A percentile compares a stretch with the other conserved stretches of the same genome.
These are phyloP conservation scores for Heliothis virescens DNA, from an alignment of 1,140 invertebrate species.

Conservation along the genomic window DNA sequence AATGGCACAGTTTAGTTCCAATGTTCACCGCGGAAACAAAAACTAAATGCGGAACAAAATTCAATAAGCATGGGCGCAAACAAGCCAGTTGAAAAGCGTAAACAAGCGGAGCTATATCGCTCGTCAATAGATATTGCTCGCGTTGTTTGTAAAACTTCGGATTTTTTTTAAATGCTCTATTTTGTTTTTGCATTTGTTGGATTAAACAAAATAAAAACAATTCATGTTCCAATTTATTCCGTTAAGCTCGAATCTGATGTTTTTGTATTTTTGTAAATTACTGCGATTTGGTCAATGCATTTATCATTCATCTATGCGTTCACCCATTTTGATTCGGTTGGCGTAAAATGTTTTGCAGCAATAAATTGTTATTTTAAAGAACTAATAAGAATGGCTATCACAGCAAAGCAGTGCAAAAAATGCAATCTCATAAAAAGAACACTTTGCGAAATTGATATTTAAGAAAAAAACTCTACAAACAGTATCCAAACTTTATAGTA, in stretches of 20 bases:
- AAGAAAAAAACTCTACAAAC: conserved; percentile 22
- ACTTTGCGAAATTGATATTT: conserved; percentile 42
- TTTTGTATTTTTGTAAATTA: conserved; percentile 29
- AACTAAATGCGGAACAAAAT: conserved; percentile 35
- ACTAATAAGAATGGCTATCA: too few species aligned
- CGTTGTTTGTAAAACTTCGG: conserved; percentile 39
- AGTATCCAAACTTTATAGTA: conserved; percentile 25
- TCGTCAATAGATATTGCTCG: conserved; percentile 46
- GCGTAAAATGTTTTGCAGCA: too few species aligned
- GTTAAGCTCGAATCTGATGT: conserved; percentile 18
- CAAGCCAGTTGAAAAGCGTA: conserved; percentile 35
- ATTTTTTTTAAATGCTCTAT: conserved; percentile 27
- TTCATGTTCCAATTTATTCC: conserved; percentile 14
- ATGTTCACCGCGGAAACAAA: background rate
- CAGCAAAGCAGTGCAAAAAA: background rate
- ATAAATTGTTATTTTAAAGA: too few species aligned
- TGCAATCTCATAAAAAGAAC: conserved; percentile 10
- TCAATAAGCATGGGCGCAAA: conserved; percentile 36
- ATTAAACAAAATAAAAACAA: conserved; percentile 31
- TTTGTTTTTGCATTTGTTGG: conserved; percentile 35
- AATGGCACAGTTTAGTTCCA: background rate
- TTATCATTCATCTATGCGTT: background rate
- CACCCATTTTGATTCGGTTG: too few species aligned
- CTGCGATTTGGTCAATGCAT: background rate
- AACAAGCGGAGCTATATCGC: conserved; percentile 25